Evolutionary conservation across 1,140 invertebrate species (phyloP), one percentile per base, ranked within the genome.

Genomic region (Pachypsylla venusta): DNA sequence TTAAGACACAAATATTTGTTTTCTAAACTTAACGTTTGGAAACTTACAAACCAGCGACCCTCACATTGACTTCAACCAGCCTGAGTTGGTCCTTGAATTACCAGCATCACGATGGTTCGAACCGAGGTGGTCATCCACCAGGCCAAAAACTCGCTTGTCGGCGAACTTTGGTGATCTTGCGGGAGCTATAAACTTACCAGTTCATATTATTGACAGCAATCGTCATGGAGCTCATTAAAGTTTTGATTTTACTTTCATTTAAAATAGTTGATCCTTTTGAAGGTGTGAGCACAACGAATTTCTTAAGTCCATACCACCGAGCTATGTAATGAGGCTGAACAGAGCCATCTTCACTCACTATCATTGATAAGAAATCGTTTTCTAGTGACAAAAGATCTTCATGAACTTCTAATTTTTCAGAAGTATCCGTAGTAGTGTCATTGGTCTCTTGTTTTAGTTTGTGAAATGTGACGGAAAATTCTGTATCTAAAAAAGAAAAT

Each of bases 161-260:
- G n/a, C n/a, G n/a, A n/a, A n/a, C n/a, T n/a, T n/a, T n/a, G n/a
- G n/a, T n/a, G n/a, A n/a, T n/a, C n/a, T n/a, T n/a, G n/a, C n/a
- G n/a, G n/a, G n/a, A 35, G 42, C 59, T n/a, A 40, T 57, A n/a
- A 57, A 64, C 64, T 71, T 72, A 82, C 80, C 81, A 89, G 67
- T 78, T 78, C 19, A 82, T 80, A 73, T 93, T 94, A 55, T 78
- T 83, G n/a, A 85, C 72, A 13, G 89, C 89, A 62, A 95, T 87
- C 53, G 80, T 80, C 13, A 86, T 71, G 14, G 90, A 89, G 70
- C 92, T 94, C 28, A 93, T 70, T 2, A 96, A 74, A 60, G 93
- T 77, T 75, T 91, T 93, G 30, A 87, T 81, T 67, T 81, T 77
- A 61, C 85, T 90, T 66, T 93, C 87, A 63, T 81, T 83, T 1